Conservation (phyloP, 2,797 vertebrate genomes). For the Sebastes flavidus region DNA sequence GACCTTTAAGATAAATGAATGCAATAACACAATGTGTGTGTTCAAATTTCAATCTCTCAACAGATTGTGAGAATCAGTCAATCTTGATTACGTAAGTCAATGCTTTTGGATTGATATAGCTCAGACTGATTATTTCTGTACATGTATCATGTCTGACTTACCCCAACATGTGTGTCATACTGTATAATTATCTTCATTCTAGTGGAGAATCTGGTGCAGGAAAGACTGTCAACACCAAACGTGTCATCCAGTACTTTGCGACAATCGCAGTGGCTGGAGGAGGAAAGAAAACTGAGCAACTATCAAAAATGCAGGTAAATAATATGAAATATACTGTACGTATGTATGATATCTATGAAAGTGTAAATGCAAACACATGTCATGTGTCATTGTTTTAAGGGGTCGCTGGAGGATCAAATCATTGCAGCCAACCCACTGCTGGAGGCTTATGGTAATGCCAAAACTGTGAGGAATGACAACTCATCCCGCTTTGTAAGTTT, state of each 20-base stretch:
- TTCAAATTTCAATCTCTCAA: conserved; percentile 18
- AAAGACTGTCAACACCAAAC: conserved; percentile 92
- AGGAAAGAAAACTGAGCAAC: conserved; percentile 28
- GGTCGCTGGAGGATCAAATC: conserved; percentile 83
- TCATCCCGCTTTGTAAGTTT: conserved; percentile 87
- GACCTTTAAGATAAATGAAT: neutral
- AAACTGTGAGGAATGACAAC: conserved; percentile 92
- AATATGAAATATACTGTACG: conserved; percentile 11
- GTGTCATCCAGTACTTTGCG: conserved; percentile 92
- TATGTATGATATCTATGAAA: neutral
- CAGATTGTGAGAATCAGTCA: conserved; percentile 93
- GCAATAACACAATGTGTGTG: neutral
- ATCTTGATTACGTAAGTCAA: conserved; percentile 91
- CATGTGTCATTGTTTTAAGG: neutral
- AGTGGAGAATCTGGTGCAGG: conserved; percentile 91
- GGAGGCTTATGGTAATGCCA: conserved; percentile 90
- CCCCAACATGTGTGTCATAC: neutral
- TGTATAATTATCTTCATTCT: neutral
- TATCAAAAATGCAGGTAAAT: conserved; percentile 76
- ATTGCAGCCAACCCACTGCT: conserved; percentile 86
- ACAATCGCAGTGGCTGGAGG: conserved; percentile 86
- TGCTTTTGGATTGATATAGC: neutral
- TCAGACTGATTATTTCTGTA: neutral
- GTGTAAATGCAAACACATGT: neutral
- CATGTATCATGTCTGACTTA: neutral